Evolutionary conservation across 2,888 invertebrate species (phyloP).

Genomic region (Papilio demoleus): DNA sequence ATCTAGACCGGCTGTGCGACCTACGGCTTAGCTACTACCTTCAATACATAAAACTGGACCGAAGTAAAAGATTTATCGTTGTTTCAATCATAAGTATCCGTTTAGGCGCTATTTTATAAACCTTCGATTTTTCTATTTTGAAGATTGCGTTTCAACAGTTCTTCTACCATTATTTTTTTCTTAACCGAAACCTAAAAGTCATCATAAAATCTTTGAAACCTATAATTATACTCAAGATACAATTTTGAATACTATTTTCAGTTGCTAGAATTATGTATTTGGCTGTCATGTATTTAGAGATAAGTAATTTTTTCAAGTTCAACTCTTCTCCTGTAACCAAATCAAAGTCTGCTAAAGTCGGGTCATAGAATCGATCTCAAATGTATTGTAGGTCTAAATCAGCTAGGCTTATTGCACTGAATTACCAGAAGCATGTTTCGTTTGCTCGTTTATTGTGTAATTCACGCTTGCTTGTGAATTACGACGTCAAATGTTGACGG

Average conservation of each 20-base stretch:
- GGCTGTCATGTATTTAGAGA: too few species aligned
- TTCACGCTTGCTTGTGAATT: conserved; percentile 36
- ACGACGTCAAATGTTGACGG: conserved; percentile 38
- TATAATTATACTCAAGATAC: too few species aligned
- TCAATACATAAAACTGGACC: conserved; percentile 6
- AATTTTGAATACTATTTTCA: too few species aligned
- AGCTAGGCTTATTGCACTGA: conserved; percentile 1
- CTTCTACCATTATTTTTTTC: too few species aligned
- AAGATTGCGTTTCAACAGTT: too few species aligned
- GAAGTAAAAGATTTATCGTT: conserved; percentile 2
- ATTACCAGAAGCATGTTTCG: conserved; percentile 30
- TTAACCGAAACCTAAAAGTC: too few species aligned
- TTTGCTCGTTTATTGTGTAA: conserved; percentile 36
- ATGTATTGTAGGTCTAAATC: conserved; percentile 6
- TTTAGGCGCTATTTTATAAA: background rate
- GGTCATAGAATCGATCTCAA: background rate
- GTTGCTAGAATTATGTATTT: too few species aligned
- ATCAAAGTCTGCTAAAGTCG: background rate
- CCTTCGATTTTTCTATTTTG: background rate
- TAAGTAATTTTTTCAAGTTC: too few species aligned
- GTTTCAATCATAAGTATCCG: background rate
- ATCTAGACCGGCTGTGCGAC: conserved; percentile 5
- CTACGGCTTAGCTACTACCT: conserved; percentile 1
- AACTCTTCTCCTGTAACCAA: too few species aligned
- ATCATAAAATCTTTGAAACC: too few species aligned